phyloP scores from a whole-genome alignment of 2,113 vertebrate genomes.

The Thunnus thynnus region DNA sequence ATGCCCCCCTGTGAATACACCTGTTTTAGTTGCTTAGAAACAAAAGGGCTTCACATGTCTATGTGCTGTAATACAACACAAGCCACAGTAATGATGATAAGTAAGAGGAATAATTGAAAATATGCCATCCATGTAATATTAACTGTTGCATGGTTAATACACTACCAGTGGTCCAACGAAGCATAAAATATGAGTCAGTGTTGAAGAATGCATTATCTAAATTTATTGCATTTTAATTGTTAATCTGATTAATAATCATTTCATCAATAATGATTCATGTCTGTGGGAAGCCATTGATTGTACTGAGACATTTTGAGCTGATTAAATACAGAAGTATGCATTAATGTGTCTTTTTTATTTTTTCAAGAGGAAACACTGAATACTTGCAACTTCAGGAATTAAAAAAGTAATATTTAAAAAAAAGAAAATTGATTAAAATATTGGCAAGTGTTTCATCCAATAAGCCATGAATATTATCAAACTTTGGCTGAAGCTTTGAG shows the following conservation, averaged over 20 bases:
- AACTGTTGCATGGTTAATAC: neutral
- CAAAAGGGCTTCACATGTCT: slow-evolving; percentile 25
- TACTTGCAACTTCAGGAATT: neutral
- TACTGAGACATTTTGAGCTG: slow-evolving; percentile 1
- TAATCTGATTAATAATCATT: slow-evolving; percentile 38
- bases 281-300: neutral
- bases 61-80: slow-evolving; percentile 14
- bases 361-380: neutral
- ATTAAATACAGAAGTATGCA: neutral
- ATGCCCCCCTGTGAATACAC: slow-evolving; percentile 12
- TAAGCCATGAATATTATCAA: neutral
- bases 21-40: slow-evolving; percentile 40
- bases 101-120: neutral
- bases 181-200: slow-evolving; percentile 8
- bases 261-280: slow-evolving; percentile 25
- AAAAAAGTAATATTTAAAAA: neutral
- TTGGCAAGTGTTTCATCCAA: neutral
- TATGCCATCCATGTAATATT: neutral
- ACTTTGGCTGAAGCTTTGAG: no score
- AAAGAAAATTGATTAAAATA: neutral
- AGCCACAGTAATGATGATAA: neutral
- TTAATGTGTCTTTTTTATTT: neutral
- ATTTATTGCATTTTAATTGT: slow-evolving; percentile 51
- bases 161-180: neutral
- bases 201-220: slow-evolving; percentile 23